A percentile compares a stretch with the other conserved stretches of the same genome.
phyloP scores from a whole-genome alignment of 2,888 invertebrate genomes.

The Dasypogon diadema region DNA sequence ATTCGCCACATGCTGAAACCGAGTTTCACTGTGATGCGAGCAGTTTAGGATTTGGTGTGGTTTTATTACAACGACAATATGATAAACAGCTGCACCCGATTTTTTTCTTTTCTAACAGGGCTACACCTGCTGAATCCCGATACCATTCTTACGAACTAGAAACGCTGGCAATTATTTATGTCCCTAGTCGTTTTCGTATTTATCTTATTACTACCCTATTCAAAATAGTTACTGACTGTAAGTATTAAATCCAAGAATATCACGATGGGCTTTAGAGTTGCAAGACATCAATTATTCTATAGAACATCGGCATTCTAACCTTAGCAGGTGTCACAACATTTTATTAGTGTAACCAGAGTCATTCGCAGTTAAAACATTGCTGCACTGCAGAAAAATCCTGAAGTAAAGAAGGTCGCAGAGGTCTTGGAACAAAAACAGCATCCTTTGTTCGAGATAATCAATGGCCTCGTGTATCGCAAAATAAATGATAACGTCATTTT shows the following conservation, averaged over 20 bases:
- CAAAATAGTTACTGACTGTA: too few relatives aligned
- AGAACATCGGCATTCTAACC: conserved; percentile 55
- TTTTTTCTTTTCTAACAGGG: conserved; percentile 59
- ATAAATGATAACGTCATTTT: background rate
- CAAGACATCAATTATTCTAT: conserved; percentile 57
- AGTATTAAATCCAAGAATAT: conserved; percentile 58
- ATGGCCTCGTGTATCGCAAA: conserved; percentile 24
- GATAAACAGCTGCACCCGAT: conserved; percentile 59
- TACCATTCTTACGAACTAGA: conserved; percentile 61
- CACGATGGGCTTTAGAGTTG: conserved; percentile 56
- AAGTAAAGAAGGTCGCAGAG: background rate
- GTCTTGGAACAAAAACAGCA: background rate
- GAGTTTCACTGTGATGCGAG: conserved; percentile 61
- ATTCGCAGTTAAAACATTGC: conserved; percentile 18
- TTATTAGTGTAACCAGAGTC: conserved; percentile 34
- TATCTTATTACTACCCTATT: too few relatives aligned
- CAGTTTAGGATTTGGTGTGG: conserved; percentile 58
- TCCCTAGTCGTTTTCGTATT: conserved; percentile 58
- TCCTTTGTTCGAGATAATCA: background rate
- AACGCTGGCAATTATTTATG: conserved; percentile 59
- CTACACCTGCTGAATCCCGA: conserved; percentile 57
- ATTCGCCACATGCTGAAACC: conserved; percentile 57
- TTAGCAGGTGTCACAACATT: conserved; percentile 55
- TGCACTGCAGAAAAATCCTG: background rate
- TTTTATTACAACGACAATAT: conserved; percentile 57